phyloP scores from a whole-genome alignment of 1,140 invertebrate species.

The Pissodes strobi region DNA sequence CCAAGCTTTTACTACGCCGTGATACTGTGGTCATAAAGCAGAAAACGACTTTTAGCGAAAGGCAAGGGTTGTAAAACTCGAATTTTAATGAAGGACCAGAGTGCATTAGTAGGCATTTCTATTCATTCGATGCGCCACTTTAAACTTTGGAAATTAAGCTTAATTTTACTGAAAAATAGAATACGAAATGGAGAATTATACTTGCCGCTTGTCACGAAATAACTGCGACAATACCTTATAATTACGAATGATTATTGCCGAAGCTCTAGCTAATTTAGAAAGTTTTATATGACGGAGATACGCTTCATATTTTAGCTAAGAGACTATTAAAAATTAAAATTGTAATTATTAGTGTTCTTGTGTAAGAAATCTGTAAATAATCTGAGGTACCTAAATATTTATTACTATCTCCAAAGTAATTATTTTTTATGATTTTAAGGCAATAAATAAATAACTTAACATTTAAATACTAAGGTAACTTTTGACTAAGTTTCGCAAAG shows the following conservation, averaged over 20 bases:
- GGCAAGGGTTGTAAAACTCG: slow-evolving; percentile 34
- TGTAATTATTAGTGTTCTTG: no score
- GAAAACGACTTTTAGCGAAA: slow-evolving; percentile 35
- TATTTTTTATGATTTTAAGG: no score
- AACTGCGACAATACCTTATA: slow-evolving; percentile 18
- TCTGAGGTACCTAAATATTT: no score
- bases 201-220: slow-evolving; percentile 2
- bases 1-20: slow-evolving; percentile 16
- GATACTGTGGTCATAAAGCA: slow-evolving; percentile 31
- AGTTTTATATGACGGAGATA: no score
- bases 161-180: slow-evolving; percentile 31
- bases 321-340: no score
- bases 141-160: slow-evolving; percentile 28
- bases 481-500: no score
- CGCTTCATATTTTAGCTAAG: no score
- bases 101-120: slow-evolving; percentile 32
- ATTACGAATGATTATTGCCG: slow-evolving; percentile 7
- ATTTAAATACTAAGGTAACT: no score
- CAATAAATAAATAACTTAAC: no score
- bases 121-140: slow-evolving; percentile 35
- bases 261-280: neutral
- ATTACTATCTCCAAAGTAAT: no score
- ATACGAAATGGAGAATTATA: slow-evolving; percentile 31
- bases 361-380: no score
- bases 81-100: slow-evolving; percentile 32